A percentile compares a stretch with the other conserved stretches of the same genome.
These are phyloP conservation scores for Andricus curvator DNA, from an alignment of 2,888 invertebrate species.

Conservation along the genomic window DNA sequence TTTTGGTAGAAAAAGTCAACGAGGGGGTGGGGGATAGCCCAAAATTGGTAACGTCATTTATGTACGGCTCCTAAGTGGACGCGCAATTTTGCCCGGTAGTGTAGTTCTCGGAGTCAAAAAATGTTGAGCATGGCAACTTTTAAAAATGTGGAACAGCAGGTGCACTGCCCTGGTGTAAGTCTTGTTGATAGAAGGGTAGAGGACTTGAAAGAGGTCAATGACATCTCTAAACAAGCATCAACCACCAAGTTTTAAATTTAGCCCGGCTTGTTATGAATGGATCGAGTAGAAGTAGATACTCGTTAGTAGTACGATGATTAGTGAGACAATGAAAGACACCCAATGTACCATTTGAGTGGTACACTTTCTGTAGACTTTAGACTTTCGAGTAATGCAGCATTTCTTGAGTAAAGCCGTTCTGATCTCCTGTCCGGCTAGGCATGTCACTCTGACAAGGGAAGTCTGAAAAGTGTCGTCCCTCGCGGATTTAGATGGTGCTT, in stretches of 20 bases:
- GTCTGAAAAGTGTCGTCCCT: constrained; percentile 19
- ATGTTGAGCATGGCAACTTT: background rate
- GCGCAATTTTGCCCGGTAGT: background rate
- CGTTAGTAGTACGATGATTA: constrained; percentile 33
- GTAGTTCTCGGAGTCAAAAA: background rate
- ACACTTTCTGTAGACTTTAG: background rate
- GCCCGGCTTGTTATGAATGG: constrained; percentile 63
- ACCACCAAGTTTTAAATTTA: constrained; percentile 62
- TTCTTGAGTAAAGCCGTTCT: constrained; percentile 18
- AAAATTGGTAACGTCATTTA: no score
- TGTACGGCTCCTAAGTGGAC: no score
- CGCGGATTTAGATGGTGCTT: constrained; percentile 19
- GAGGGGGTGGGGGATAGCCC: no score
- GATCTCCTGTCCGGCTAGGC: background rate
- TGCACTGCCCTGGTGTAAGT: background rate
- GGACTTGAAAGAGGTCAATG: constrained; percentile 16
- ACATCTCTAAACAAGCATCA: constrained; percentile 49
- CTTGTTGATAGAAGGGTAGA: background rate
- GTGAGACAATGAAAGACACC: constrained; percentile 33
- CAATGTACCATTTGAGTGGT: constrained; percentile 13
- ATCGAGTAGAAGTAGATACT: constrained; percentile 46
- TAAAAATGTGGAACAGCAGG: background rate
- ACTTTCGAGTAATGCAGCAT: constrained; percentile 28
- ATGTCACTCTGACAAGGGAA: constrained; percentile 22
- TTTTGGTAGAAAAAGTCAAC: no score